Percentiles rank a stretch among this genome's conserved stretches.
Evolutionary conservation across 2,888 invertebrate genomes (phyloP).

Genomic region (Drosophila sordidapex): DNA sequence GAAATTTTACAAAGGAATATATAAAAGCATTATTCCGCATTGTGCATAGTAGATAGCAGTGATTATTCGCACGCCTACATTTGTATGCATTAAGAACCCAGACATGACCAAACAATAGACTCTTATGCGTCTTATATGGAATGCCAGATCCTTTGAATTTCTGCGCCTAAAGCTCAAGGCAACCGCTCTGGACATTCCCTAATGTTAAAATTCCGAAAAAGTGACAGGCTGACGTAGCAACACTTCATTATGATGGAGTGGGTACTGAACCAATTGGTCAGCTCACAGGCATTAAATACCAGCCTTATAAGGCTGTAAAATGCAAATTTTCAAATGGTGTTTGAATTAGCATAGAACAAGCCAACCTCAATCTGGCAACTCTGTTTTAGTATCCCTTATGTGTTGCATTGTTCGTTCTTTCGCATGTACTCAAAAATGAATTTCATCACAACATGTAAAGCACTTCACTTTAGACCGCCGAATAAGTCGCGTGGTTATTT

Average conservation of each 20-base stretch:
- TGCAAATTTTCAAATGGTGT: conserved; percentile 62
- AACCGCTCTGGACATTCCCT: conserved; percentile 7
- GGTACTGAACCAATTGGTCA: conserved; percentile 13
- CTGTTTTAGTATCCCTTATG: no score
- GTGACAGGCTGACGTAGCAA: conserved; percentile 45
- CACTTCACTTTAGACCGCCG: no score
- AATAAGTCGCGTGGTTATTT: no score
- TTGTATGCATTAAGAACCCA: conserved; percentile 52
- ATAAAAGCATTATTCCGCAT: conserved; percentile 53
- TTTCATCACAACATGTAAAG: no score
- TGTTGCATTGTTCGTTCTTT: no score
- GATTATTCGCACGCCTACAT: conserved; percentile 34
- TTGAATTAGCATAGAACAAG: conserved; percentile 69
- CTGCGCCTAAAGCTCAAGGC: conserved; percentile 37
- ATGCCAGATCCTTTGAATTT: conserved; percentile 54
- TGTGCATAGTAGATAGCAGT: conserved; percentile 25
- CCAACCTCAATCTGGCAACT: conserved; percentile 21
- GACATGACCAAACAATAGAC: conserved; percentile 24
- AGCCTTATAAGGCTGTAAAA: conserved; percentile 63
- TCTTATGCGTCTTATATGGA: conserved; percentile 26
- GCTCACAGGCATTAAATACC: conserved; percentile 48
- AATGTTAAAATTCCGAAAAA: conserved; percentile 41
- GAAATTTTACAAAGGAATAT: conserved; percentile 53
- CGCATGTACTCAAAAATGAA: no score
- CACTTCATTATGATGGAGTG: conserved; percentile 54